Evolutionary conservation across 2,113 vertebrate species (phyloP), one percentile per base, ranked within the genome.

Genomic region (Bothrops jararaca): DNA sequence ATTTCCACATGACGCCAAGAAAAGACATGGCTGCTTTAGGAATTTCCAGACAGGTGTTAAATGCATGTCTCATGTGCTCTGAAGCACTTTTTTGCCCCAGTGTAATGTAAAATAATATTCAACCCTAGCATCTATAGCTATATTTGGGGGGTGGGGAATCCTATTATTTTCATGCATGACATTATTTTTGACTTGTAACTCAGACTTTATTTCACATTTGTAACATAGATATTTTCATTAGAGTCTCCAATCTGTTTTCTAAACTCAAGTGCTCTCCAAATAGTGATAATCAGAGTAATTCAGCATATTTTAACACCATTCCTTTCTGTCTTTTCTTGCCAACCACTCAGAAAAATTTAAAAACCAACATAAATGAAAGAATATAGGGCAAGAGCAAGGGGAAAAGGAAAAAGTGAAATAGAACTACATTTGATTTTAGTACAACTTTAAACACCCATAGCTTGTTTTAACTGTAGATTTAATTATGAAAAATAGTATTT

Each of bases 331-430:
- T 85, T 92, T 42, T 86, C 13, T 85, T 48, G 58, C 42, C 34
- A 92, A 45, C 29, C 74, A 85, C 22, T 60, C 88, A 90, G 11
- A 42, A 90, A 92, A 90, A 90, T 86, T 92, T 13, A 92, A 74
- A 90, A 50, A 29, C 74, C 1, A 8, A 57, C 56, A 89, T 85
- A 89, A 92, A 89, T 89, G 69, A 88, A 92, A 85, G 11, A 58
- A 42, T 22, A 74, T 74, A 80, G 15, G 69, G 18, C 20, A 45
- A 23, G 39, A n/a, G 12, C 39, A 89, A 45, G 39, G 45, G 50
- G 74, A 89, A 56, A 48, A 7, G 53, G n/a, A 24, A 69, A 91
- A 54, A 9, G 26, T 69, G 54, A 92, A 56, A 29, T 50, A 9
- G 23, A 58, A 90, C 39, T 54, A 89, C 23, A 29, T 29, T 53